These are phyloP conservation scores for Gobio occitaniae DNA, from an alignment of 2,797 vertebrate genomes.

Conservation along the genomic window DNA sequence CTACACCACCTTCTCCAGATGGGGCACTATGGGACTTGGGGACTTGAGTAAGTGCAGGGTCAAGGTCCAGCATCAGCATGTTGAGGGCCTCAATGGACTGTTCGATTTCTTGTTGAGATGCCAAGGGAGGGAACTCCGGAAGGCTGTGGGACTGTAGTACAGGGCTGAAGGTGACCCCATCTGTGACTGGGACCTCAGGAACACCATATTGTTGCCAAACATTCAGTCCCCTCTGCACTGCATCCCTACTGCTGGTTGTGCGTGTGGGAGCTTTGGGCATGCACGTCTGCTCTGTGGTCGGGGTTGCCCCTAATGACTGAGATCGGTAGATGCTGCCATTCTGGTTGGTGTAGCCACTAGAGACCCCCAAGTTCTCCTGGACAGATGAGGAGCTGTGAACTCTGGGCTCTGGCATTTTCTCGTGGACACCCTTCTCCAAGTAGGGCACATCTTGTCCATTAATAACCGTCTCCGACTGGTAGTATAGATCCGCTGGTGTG, in stretches of 20 bases:
- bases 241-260: slow-evolving; percentile 93
- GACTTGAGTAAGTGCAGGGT: slow-evolving; percentile 73
- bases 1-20: slow-evolving; percentile 73
- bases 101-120: slow-evolving; percentile 93
- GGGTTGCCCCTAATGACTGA: slow-evolving; percentile 81
- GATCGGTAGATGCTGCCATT: slow-evolving; percentile 84
- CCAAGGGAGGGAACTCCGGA: slow-evolving; percentile 87
- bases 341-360: slow-evolving; percentile 76
- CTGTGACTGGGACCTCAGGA: slow-evolving; percentile 80
- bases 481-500: slow-evolving; percentile 81
- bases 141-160: slow-evolving; percentile 81
- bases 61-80: slow-evolving; percentile 93
- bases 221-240: slow-evolving; percentile 93
- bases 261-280: slow-evolving; percentile 90
- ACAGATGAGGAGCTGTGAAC: slow-evolving; percentile 59
- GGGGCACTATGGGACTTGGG: slow-evolving; percentile 90
- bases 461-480: slow-evolving; percentile 73
- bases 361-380: slow-evolving; percentile 55
- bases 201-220: slow-evolving; percentile 93
- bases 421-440: slow-evolving; percentile 71
- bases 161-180: slow-evolving; percentile 76
- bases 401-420: slow-evolving; percentile 67
- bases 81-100: slow-evolving; percentile 96
- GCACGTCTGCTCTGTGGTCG: slow-evolving; percentile 71
- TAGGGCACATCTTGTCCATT: slow-evolving; percentile 77